A percentile compares a stretch with the other conserved stretches of the same genome.
Evolutionary conservation across 1,140 invertebrate genomes (phyloP).

Genomic region (Matsumurasca onukii): DNA sequence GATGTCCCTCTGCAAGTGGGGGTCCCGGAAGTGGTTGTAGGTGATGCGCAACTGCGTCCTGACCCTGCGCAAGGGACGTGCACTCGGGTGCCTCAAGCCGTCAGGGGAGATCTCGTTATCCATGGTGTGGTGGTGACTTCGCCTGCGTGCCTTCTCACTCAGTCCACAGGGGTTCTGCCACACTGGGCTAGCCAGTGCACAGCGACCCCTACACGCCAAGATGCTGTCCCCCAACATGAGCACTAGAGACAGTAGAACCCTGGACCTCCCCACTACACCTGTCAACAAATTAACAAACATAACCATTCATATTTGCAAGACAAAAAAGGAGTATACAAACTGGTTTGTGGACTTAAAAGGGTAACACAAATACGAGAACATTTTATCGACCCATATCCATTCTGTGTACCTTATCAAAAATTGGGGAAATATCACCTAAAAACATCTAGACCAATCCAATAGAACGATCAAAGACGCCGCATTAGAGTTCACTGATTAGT

Average conservation of each 20-base stretch:
- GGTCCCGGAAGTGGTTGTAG: conserved; percentile 47
- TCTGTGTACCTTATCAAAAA: too few relatives aligned
- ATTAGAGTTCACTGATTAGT: too few relatives aligned
- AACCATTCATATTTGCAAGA: too few relatives aligned
- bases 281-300: conserved; percentile 27
- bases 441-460: too few relatives aligned
- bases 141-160: background rate
- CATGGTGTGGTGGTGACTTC: background rate
- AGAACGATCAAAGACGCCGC: too few relatives aligned
- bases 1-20: conserved; percentile 44
- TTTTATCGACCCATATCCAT: too few relatives aligned
- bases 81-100: conserved; percentile 25
- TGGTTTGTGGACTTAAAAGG: too few relatives aligned
- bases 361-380: too few relatives aligned
- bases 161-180: conserved; percentile 51
- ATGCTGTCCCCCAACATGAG: conserved; percentile 37
- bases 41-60: conserved; percentile 49
- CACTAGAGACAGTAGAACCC: conserved; percentile 40
- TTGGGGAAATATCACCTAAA: too few relatives aligned
- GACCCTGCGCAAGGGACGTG: conserved; percentile 46
- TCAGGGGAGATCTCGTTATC: conserved; percentile 24
- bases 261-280: conserved; percentile 43
- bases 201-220: conserved; percentile 21
- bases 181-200: conserved; percentile 37
- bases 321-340: too few relatives aligned